These are phyloP conservation scores for Podarcis cretensis DNA, from an alignment of 2,113 vertebrate species.

Conservation along the genomic window DNA sequence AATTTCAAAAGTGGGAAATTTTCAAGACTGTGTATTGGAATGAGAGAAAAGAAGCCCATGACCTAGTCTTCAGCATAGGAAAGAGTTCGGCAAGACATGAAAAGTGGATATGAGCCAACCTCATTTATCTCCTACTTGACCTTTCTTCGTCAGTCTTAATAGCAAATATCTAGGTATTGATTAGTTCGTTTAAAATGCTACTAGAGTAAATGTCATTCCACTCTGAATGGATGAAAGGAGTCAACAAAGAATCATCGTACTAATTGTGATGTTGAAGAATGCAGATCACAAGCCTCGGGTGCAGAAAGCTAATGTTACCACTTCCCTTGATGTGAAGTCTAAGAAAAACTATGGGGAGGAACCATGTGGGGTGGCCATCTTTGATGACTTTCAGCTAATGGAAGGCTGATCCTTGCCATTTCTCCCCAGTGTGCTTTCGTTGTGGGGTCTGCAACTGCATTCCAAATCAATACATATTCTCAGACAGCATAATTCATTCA, in stretches of 20 bases:
- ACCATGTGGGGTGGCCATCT: constrained; percentile 1
- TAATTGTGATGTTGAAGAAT: constrained; percentile 45
- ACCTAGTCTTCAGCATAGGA: constrained; percentile 28
- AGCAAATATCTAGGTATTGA: constrained; percentile 66
- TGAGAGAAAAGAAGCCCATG: constrained; percentile 30
- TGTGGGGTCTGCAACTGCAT: constrained; percentile 36
- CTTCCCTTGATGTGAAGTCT: constrained; percentile 42
- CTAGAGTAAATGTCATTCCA: constrained; percentile 70
- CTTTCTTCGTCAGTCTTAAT: constrained; percentile 66
- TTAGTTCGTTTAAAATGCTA: constrained; percentile 57
- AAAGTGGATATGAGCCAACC: constrained; percentile 63
- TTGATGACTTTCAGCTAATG: constrained; percentile 42
- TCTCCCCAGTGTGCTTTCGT: constrained; percentile 30
- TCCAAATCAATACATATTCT: constrained; percentile 86
- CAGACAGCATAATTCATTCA: constrained; percentile 77
- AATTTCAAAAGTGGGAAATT: not conserved
- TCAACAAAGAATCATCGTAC: constrained; percentile 68
- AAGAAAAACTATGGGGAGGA: constrained; percentile 10
- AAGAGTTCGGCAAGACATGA: constrained; percentile 61
- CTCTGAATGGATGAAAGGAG: constrained; percentile 74
- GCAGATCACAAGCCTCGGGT: constrained; percentile 10
- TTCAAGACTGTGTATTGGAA: not conserved
- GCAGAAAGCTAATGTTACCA: not conserved
- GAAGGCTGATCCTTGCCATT: constrained; percentile 13
- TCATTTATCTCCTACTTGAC: constrained; percentile 65